Percentiles rank a stretch among this genome's conserved stretches.
phyloP scores from a whole-genome alignment of 2,797 vertebrate species.

The Gambusia yucatana region DNA sequence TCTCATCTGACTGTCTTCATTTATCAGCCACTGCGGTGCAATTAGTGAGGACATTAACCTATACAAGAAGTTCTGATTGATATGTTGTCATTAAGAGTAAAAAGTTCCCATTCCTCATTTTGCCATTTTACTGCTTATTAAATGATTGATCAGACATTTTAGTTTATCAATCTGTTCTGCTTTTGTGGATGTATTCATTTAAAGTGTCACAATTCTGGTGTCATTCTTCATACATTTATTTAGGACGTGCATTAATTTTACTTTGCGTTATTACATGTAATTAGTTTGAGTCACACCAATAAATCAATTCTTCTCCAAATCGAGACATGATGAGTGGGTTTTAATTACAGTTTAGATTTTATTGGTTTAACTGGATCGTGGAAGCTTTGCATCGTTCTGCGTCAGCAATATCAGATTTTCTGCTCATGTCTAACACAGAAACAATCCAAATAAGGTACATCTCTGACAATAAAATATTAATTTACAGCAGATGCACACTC shows the following conservation, averaged over 20 bases:
- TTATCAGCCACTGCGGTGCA: conserved; percentile 54
- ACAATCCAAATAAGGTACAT: background rate
- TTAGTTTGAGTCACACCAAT: conserved; percentile 11
- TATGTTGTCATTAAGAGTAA: conserved; percentile 41
- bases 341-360: conserved; percentile 2
- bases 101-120: conserved; percentile 55
- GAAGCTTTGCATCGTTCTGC: background rate
- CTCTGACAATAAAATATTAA: background rate
- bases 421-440: background rate
- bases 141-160: conserved; percentile 60
- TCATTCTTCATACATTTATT: background rate
- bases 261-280: conserved; percentile 11
- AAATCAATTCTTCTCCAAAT: conserved; percentile 5
- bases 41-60: conserved; percentile 66
- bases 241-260: conserved; percentile 4
- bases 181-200: conserved; percentile 58
- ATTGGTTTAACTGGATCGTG: background rate
- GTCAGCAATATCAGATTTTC: background rate
- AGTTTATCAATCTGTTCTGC: conserved; percentile 75
- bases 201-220: conserved; percentile 9
- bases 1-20: conserved; percentile 41
- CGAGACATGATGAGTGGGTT: background rate
- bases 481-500: background rate
- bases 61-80: conserved; percentile 64
- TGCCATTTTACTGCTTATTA: conserved; percentile 29